Evolutionary conservation across 2,888 invertebrate genomes (phyloP), one percentile per base, ranked within the genome.

Genomic region (Arrhopalites spinosus): DNA sequence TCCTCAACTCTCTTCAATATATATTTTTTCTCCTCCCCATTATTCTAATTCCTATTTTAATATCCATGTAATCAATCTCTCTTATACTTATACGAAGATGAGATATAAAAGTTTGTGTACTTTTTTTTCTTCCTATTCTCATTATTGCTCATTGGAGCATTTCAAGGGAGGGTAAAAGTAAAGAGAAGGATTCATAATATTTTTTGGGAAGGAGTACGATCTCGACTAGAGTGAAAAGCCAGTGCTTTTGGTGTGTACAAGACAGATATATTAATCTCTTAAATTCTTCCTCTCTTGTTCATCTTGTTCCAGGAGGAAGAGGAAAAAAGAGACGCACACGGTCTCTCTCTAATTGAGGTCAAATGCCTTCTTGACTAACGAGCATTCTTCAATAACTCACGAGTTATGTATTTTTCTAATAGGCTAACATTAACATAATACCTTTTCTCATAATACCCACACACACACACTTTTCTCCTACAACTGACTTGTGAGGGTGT

Each of bases 371-470:
- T 64, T 17, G 27, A 36, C 76, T 76, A 69, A 76, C 73, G 69
- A 76, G 76, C 76, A 73, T 77, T 76, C 76, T 76, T 77, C 70
- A 77, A 77, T 73, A 77, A 70, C 76, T 73, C 76, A 73, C 67
- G 50, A 72, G 64, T 64, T 72, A 68, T 61, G 66, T 66, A 67
- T 36, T 70, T 43, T 61, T 59, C 73, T 76, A 76, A 76, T 73
- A 76, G 68, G 73, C 73, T 68, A 29, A 68, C 76, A 77, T 73
- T 73, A 77, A 70, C 70, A 70, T 59, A 59, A 66, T 66, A 66
- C 66, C 1, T 45, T 20, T 27, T 17, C 13, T 5, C 30, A 36
- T 25, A 64, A 29, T 66, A 25, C 66, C 66, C 20, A 25, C 36
- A 15, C 13, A n/a, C n/a, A 7, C 27, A 15, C 27, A 61, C 61